These are phyloP conservation scores for Pachydiplax longipennis DNA, from an alignment of 2,888 invertebrate genomes.

Conservation along the genomic window DNA sequence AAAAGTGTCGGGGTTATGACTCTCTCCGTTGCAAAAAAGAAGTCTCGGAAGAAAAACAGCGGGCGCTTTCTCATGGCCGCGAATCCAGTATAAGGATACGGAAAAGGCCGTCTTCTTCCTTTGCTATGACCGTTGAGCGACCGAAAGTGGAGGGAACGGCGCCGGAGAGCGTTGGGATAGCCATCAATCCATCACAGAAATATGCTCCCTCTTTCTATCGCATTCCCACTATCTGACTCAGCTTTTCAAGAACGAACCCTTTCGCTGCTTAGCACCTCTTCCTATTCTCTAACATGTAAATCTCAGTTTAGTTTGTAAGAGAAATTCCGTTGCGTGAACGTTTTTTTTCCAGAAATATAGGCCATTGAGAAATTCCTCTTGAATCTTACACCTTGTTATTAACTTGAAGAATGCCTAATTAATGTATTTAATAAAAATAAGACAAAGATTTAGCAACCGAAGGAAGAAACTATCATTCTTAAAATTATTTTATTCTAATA, in stretches of 20 bases:
- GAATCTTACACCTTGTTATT: no score
- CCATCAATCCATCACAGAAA: conserved; percentile 1
- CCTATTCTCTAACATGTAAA: no score
- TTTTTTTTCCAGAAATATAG: no score
- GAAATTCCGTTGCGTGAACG: no score
- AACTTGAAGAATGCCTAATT: no score
- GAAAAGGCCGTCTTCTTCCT: neutral
- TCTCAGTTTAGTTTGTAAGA: no score
- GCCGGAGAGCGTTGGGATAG: neutral
- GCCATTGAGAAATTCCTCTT: no score
- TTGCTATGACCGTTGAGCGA: conserved; percentile 4
- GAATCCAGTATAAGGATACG: neutral
- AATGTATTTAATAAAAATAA: no score
- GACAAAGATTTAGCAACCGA: no score
- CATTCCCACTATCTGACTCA: neutral
- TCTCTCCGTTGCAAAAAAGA: neutral
- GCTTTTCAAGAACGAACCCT: neutral
- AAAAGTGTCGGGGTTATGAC: neutral
- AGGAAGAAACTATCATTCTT: no score
- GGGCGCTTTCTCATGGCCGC: neutral
- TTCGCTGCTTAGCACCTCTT: neutral
- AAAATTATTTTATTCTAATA: no score
- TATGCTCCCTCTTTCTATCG: neutral
- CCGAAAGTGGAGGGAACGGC: neutral
- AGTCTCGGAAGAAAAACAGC: neutral